Evolutionary conservation across 1,140 invertebrate genomes (phyloP).

Genomic region (Uloborus diversus): DNA sequence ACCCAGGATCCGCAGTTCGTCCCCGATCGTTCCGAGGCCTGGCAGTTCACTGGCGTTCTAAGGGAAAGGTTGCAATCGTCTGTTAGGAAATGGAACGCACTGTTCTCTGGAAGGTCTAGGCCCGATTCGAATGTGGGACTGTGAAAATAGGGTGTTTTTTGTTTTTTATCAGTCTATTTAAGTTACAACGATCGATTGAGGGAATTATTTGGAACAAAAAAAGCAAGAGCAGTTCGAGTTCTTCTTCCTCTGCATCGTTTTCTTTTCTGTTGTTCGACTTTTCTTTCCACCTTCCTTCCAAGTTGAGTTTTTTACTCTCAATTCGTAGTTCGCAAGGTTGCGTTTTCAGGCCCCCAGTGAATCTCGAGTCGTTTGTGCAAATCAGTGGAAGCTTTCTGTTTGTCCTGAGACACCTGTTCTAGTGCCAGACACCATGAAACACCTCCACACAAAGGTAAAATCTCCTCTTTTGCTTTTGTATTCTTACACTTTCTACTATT

Average conservation of each 20-base stretch:
- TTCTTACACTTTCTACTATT: too few relatives aligned
- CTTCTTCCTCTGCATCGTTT: too few relatives aligned
- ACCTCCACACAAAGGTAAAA: constrained; percentile 40
- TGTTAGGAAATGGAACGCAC: constrained; percentile 45
- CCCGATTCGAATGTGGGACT: constrained; percentile 5
- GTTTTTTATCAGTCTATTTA: too few relatives aligned
- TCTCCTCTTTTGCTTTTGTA: too few relatives aligned
- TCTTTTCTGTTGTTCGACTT: too few relatives aligned
- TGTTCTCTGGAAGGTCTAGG: constrained; percentile 23
- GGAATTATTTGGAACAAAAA: too few relatives aligned
- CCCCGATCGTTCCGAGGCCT: constrained; percentile 4
- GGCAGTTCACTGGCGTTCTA: constrained; percentile 37
- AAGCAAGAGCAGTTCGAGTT: too few relatives aligned
- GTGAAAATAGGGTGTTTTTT: background rate
- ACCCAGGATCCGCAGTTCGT: constrained; percentile 31
- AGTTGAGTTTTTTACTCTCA: too few relatives aligned
- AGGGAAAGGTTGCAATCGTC: constrained; percentile 43
- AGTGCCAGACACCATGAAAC: constrained; percentile 27
- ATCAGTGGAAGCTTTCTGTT: constrained; percentile 43
- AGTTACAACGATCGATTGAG: too few relatives aligned
- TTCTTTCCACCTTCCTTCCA: too few relatives aligned
- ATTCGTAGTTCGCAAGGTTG: too few relatives aligned
- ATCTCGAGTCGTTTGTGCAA: constrained; percentile 34
- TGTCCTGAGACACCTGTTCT: constrained; percentile 50
- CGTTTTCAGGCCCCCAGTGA: too few relatives aligned